phyloP scores from a whole-genome alignment of 1,140 invertebrate species.

The Rhopalosiphum padi region DNA sequence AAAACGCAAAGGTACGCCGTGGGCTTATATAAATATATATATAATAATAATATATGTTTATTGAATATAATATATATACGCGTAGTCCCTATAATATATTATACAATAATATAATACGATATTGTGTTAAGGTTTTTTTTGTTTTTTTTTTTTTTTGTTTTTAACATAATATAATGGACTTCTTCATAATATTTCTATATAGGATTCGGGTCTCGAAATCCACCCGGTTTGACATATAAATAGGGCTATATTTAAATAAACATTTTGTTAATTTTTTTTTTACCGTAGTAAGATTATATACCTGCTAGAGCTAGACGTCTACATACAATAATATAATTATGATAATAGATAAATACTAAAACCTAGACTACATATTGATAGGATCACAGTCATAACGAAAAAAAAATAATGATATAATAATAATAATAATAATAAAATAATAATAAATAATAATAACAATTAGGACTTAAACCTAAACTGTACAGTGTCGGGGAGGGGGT shows the following conservation, averaged over 20 bases:
- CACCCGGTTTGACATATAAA: background rate
- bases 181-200: background rate
- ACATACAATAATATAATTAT: constrained; percentile 35
- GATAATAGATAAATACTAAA: constrained; percentile 43
- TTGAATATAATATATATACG: background rate
- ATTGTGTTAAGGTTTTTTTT: background rate
- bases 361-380: constrained; percentile 46
- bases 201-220: background rate
- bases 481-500: background rate
- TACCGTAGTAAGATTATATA: background rate
- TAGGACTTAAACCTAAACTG: constrained; percentile 54
- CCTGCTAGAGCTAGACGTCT: background rate
- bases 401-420: constrained; percentile 39
- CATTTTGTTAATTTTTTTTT: background rate
- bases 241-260: background rate
- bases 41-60: constrained; percentile 6
- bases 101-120: background rate
- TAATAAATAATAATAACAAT: constrained; percentile 49
- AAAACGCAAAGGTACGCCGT: background rate
- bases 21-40: constrained; percentile 10
- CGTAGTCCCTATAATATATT: background rate
- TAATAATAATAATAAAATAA: constrained; percentile 20
- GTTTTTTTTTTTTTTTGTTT: background rate
- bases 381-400: constrained; percentile 55
- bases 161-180: background rate